Base-by-base conservation (phyloP, 1,140 invertebrate species). In the Drosophila tropicalis region DNA sequence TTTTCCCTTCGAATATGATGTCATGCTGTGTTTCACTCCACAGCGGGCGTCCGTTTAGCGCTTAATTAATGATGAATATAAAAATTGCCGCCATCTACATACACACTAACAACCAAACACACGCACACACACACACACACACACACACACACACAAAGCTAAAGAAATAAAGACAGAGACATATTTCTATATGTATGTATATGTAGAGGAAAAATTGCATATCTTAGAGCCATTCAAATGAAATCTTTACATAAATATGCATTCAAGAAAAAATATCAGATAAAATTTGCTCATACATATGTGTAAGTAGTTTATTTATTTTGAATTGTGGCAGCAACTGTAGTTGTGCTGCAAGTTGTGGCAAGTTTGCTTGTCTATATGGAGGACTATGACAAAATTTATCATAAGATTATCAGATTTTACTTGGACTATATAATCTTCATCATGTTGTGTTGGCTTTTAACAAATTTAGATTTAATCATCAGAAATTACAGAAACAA, bases 11-110 rank as follows among this genome's bases (percentile, higher is more conserved):
- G 71, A 79, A 87, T 71, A 87, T 79, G 83, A 89, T 83, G 83
- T 82, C 83, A 86, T 76, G 82, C 83, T 72, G 83, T 55, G 66
- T 63, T 32, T 32, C 76, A 69, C 51, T 67, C 63, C 84, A 66
- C 84, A 87, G 84, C 84, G 67, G 85, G 84, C 84, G 66, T 70
- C 84, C 84, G 73, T 87, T 87, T 87, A 87, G 84, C 85, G 84
- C 84, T 87, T 90, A 87, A 87, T 87, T 87, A 87, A 87, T 87
- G 84, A 87, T 84, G 80, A 89, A 84, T 87, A 87, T 89, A 89
- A 87, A 89, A 89, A 83, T 77, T 89, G 79, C 79, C 79, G 83
- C 80, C 57, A 70, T 62, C 17, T 51, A 51, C 44, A 22, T 10
- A 51, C 10, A 44, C 10, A 61, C 66, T 29, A 54, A 47, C 44